Evolutionary conservation across 2,113 vertebrate species (phyloP), one percentile per base, ranked within the genome.

Genomic region (Castor canadensis): DNA sequence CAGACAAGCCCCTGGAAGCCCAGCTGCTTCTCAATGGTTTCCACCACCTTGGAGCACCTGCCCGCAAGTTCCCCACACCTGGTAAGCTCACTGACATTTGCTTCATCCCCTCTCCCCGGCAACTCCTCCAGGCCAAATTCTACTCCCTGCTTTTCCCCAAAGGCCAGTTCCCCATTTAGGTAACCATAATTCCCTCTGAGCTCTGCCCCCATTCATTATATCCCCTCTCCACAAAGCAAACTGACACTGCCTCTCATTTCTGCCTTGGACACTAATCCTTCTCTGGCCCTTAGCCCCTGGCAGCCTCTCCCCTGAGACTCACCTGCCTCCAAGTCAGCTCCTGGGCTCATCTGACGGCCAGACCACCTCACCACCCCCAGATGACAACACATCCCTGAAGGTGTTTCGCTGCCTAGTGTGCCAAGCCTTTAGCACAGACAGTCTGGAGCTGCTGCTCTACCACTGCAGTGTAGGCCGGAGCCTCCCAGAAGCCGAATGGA

Each of bases 331-430:
- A 15, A 96, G 93, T 84, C 97, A 95, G 93, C 97, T 97, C 92
- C 95, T 95, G 90, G 95, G 97, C 71, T 93, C 95, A 15, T 91
- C 97, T 0, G 95, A 98, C 0, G 89, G 96, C 67, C 95, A 96
- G 45, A 75, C 96, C 80, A 38, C 84, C 58, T 96, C 97, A 1
- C 97, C 98, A 2, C 93, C 96, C 3, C 98, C 98, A 9, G 96
- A 96, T 1, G 97, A 98, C 22, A 82, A 93, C 66, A 93, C 64
- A 0, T 66, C 97, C 6, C 87, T 94, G 93, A 97, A 96, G 75
- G 96, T 96, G 35, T 98, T 98, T 91, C 95, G 97, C 72, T 98
- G 98, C 94, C 95, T 98, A 19, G 98, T 98, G 75, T 98, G 98
- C 98, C 98, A 98, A 71, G 95, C 95, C n/a, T 98, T 98, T 92